Base-by-base conservation (phyloP, 2,888 invertebrate genomes). In the Lepetodrilus schrolli region DNA sequence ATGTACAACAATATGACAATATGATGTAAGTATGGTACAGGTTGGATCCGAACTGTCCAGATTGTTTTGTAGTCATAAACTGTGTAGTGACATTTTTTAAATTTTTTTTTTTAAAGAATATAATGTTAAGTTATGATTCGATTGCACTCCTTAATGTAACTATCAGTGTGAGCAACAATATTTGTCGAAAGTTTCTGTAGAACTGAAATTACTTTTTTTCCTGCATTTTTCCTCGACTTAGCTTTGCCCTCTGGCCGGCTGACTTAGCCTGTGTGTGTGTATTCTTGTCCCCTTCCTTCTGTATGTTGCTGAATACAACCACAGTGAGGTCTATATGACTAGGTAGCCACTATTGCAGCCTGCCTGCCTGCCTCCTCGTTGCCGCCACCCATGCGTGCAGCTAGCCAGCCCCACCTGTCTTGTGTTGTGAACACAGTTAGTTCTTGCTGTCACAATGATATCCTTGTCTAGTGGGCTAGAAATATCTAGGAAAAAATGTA, bases 361-460 rank as follows among this genome's bases (percentile, higher is more conserved):
- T n/a, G n/a, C n/a, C n/a, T n/a, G n/a, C n/a, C n/a, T n/a, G 58
- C 58, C 30, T 17, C 58, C 66, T 38, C 38, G 66, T 21, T 38
- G 37, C 37, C 38, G 66, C 38, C 26, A 47, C 43, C 30, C 30
- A n/a, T 17, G 8, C 1, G 13, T 17, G 34, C 36, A 17, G 34
- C n/a, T n/a, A 21, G 68, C 43, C 68, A 43, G 68, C 58, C 58
- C 30, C n/a, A n/a, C n/a, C n/a, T n/a, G 58, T 58, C 58, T 66
- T 47, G 73, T 77, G 73, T 73, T 77, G 74, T 77, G 75, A 73
- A 75, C 75, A 77, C 77, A 74, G 72, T 73, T 70, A 66, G 68
- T 68, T 43, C 47, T 68, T 69, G 58, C 48, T 73, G 73, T 77
- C 68, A 49, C 48, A 70, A 73, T 72, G 47, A 38, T 77, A 77